Base-by-base conservation (phyloP, 2,113 vertebrate species). In the Hippoglossus stenolepis region DNA sequence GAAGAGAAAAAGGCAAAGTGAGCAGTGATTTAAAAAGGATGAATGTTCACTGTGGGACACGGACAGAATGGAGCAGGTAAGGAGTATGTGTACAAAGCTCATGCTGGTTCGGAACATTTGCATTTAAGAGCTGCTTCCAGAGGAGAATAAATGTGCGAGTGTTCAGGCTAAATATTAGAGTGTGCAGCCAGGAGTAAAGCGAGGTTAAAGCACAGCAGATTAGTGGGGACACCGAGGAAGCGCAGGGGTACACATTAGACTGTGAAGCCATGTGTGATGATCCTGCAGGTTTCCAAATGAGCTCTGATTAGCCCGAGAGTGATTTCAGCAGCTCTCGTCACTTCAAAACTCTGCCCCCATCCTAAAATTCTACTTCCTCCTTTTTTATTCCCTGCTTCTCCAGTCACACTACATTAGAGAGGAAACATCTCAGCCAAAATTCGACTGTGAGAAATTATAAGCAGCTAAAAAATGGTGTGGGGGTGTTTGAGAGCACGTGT, bases 311-410 rank as follows among this genome's bases (percentile, higher is more conserved):
- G 75, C 81, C 74, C 56, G 79, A 85, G 85, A 91, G 79, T 90
- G 93, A 94, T 93, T 91, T 89, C 82, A 92, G 89, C 85, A 72
- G 86, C 90, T 89, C 92, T 75, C 89, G 28, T 81, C 65, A 86
- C 77, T 85, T 86, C 57, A 65, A 84, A 87, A 87, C 68, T 72
- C 60, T 40, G 51, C 64, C 73, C 58, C 61, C 28, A 70, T 73
- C 58, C 75, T 75, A 73, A 80, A 70, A 82, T 54, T 61, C 59
- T 69, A 21, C 49, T 68, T 80, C 40, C 63, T 77, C 23, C 75
- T 79, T 61, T 67, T 63, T 65, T 74, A 20, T 63, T 67, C 60
- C 23, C 51, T 53, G 31, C 38, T 82, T 72, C 75, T 85, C 61
- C 71, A 65, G 76, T 85, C 75, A 70, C 59, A 72, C 56, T 43